Base-by-base conservation (phyloP, 2,113 vertebrate species). In the Plecotus auritus region DNA sequence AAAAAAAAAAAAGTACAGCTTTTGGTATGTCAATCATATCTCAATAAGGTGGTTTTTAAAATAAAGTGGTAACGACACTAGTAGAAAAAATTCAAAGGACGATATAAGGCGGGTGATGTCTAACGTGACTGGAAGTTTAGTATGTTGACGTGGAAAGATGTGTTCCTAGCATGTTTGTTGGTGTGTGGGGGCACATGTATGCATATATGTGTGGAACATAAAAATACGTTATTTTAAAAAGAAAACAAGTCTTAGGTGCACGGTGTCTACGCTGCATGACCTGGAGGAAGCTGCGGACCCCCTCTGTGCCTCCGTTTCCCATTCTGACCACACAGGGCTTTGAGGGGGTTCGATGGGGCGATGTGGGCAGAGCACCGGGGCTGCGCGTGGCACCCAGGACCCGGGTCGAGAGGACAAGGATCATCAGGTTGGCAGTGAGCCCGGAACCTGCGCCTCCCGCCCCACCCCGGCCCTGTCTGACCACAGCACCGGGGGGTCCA, bases 21-120 rank as follows among this genome's bases (percentile, higher is more conserved):
- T 35, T 47, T 2, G 77, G 8, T 59, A 32, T 5, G 37, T 42
- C 76, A 9, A 32, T 18, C 23, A 9, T 18, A 67, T 23, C 7
- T 35, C 40, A 45, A 42, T 2, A 22, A 66, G 23, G 67, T 12
- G 77, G 22, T 28, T 94, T 93, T 93, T 12, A 18, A 73, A 77
- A 37, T 17, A 26, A 84, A 88, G 54, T 23, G 61, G 14, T 78
- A 45, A 83, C 20, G 56, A 83, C 35, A 5, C 17, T 3, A 66
- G 45, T 26, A 64, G 20, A 90, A 94, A 94, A 89, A 86, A 90
- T 20, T 69, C 70, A 69, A 42, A 80, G 74, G 66, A 54, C 66
- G 64, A 23, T 18, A 76, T 16, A 80, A 88, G 42, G n/a, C 1
- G 2, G 54, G 3, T 47, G 56, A 69, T 76, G 59, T 69, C 8